phyloP scores from a whole-genome alignment of 2,888 invertebrate species.

The Noctua comes region DNA sequence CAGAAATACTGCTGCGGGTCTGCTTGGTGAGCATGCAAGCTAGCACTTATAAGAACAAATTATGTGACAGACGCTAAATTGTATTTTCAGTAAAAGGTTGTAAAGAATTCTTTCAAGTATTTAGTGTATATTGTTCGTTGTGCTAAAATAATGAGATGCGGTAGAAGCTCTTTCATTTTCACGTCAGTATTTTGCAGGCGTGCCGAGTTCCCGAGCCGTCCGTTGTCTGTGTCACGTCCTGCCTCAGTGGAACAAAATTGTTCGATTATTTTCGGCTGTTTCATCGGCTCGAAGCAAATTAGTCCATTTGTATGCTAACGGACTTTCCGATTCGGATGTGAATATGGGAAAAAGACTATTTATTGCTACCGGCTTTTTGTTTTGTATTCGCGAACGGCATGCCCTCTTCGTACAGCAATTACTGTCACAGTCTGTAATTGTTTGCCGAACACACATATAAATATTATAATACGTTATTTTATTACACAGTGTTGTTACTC shows the following conservation, averaged over 20 bases:
- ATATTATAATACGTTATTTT: background rate
- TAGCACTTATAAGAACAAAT: constrained; percentile 5
- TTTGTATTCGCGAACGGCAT: constrained; percentile 29
- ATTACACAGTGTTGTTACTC: background rate
- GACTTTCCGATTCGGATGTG: constrained; percentile 65
- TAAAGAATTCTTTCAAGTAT: background rate
- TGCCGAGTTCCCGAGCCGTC: background rate
- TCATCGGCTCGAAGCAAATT: constrained; percentile 62
- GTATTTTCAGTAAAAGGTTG: constrained; percentile 1
- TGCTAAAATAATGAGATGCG: constrained; percentile 24
- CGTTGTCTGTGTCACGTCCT: constrained; percentile 37
- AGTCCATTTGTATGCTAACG: constrained; percentile 71
- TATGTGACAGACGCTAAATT: constrained; percentile 15
- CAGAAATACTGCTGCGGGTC: background rate
- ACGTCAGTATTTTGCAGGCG: constrained; percentile 23
- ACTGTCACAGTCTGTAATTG: constrained; percentile 5
- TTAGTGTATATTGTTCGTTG: constrained; percentile 7
- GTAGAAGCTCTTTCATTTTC: constrained; percentile 31
- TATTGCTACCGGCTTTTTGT: constrained; percentile 51
- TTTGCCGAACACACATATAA: background rate
- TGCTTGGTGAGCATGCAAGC: constrained; percentile 27
- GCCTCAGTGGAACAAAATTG: constrained; percentile 46
- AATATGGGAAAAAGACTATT: constrained; percentile 60
- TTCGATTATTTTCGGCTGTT: constrained; percentile 60
- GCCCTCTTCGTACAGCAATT: constrained; percentile 34